These are phyloP conservation scores for Calameuta idolon DNA, from an alignment of 2,888 invertebrate species.

Conservation along the genomic window DNA sequence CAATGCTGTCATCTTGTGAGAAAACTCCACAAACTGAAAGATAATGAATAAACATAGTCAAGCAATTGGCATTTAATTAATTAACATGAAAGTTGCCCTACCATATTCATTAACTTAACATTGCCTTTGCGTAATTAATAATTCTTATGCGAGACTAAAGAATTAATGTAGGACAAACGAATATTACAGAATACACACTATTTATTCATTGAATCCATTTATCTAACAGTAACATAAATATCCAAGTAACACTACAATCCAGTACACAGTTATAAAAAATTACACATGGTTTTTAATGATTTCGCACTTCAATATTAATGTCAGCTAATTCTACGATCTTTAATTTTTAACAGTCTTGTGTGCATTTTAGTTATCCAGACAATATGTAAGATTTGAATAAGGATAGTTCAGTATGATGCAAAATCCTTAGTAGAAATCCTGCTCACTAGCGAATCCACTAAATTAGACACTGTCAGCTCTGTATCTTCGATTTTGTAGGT, in stretches of 20 bases:
- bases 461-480: constrained; percentile 64
- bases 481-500: constrained; percentile 73
- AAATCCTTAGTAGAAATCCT: constrained; percentile 77
- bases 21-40: not conserved
- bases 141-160: not conserved
- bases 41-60: not conserved
- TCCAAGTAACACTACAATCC: not conserved
- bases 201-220: not conserved
- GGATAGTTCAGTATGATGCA: constrained; percentile 51
- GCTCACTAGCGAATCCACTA: constrained; percentile 75
- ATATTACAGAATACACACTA: not conserved
- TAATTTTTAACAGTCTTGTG: not conserved
- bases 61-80: not conserved
- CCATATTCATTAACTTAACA: not conserved
- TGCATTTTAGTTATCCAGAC: not conserved
- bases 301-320: not conserved
- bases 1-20: not conserved
- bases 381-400: not conserved
- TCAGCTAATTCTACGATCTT: not conserved
- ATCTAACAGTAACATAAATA: not conserved
- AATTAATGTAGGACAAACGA: not conserved
- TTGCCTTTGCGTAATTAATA: not conserved
- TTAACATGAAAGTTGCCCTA: not conserved
- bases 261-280: not conserved
- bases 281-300: not conserved